These are phyloP conservation scores for Microtus oregoni DNA, from an alignment of 2,113 vertebrate species.

Conservation along the genomic window DNA sequence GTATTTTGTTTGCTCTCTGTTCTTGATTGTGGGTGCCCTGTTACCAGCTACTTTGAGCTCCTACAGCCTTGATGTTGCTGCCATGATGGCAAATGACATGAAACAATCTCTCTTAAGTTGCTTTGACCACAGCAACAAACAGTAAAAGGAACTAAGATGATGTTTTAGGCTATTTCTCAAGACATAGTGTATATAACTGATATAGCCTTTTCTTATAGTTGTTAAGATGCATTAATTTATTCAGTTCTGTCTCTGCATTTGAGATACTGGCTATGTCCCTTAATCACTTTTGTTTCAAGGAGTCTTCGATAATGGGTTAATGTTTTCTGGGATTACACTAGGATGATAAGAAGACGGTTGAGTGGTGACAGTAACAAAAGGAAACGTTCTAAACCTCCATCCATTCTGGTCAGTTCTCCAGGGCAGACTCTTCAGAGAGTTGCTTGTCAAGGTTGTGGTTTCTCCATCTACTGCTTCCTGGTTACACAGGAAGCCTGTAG, in stretches of 20 bases:
- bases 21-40: no score
- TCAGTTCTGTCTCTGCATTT: not conserved
- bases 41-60: not conserved
- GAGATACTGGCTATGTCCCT: not conserved
- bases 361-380: not conserved
- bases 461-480: not conserved
- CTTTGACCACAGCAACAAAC: not conserved
- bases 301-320: not conserved
- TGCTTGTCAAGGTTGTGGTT: not conserved
- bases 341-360: not conserved
- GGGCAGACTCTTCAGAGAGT: accelerated
- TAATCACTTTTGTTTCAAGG: not conserved
- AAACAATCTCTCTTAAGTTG: not conserved
- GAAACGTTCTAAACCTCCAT: not conserved
- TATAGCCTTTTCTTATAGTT: not conserved
- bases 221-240: not conserved
- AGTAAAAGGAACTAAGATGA: not conserved
- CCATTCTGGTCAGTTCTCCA: not conserved
- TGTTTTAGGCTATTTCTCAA: not conserved
- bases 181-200: not conserved
- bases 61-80: no score
- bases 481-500: not conserved
- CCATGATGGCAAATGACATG: not conserved
- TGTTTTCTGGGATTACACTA: not conserved
- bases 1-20: no score